A percentile compares a stretch with the other conserved stretches of the same genome.
Evolutionary conservation across 2,113 vertebrate species (phyloP).

Genomic region (Bos taurus): DNA sequence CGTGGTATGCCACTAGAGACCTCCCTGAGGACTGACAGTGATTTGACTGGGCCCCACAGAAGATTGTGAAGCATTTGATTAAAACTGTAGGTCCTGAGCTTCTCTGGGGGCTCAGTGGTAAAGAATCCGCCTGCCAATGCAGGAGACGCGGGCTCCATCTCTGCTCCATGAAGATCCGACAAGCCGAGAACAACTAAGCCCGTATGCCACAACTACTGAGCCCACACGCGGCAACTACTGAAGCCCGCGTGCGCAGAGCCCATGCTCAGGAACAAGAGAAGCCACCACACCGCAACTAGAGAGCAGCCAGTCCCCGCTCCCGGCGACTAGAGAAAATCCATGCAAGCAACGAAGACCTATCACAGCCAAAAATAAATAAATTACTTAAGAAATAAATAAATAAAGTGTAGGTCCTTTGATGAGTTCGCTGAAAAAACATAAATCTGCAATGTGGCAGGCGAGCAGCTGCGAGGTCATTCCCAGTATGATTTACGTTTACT

Average conservation of each 20-base stretch:
- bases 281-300: background rate
- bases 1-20: background rate
- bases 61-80: background rate
- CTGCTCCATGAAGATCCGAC: background rate
- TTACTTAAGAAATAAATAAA: background rate
- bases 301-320: background rate
- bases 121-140: background rate
- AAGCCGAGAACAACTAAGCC: background rate
- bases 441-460: too few relatives aligned
- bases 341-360: background rate
- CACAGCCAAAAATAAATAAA: background rate
- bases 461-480: too few relatives aligned
- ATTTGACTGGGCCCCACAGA: background rate
- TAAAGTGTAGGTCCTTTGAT: background rate
- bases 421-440: constrained; percentile 33
- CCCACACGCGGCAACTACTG: background rate
- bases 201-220: background rate
- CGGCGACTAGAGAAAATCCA: background rate
- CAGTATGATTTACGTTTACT: too few relatives aligned
- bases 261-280: background rate
- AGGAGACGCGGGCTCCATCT: background rate
- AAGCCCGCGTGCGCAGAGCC: background rate
- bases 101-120: background rate
- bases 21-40: background rate
- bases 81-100: background rate